Evolutionary conservation across 2,888 invertebrate species (phyloP), one percentile per base, ranked within the genome.

Genomic region (Andrena dorsata): DNA sequence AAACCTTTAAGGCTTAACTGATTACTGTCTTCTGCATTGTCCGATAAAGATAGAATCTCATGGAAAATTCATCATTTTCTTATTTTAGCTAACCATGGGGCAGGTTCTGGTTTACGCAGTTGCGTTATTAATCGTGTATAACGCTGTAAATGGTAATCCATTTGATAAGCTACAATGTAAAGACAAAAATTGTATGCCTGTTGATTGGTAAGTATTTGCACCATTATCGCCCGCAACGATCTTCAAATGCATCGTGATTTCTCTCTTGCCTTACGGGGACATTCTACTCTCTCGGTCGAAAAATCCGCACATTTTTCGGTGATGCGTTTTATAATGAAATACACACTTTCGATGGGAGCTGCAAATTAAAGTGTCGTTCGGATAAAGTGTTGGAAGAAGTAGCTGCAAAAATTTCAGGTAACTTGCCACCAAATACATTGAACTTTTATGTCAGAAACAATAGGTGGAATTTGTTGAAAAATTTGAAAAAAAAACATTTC

Each of bases 191-290:
- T 96, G 96, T 73, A 94, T 95, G 76, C 94, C 95, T 13, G 96
- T 97, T 8, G 97, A 97, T 93, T 97, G 97, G 97, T 97, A 94
- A 95, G 95, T 83, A 30, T 61, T 51, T 65, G 1, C 5, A 13
- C 32, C 65, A 8, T 71, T 32, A 3, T 32, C n/a, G 2, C 4
- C 26, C 7, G 47, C 1, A 58, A 58, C 16, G 28, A 41, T 51
- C 2, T 10, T 26, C 13, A 8, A 28, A 20, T 10, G 13, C 16
- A 8, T 1, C 3, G 10, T 2, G 3, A 13, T 76, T 65, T 49
- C 6, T 13, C 8, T 5, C 16, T 16, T 5, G 26, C 41, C 2
- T 63, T 8, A 3, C 1, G 6, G 7, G 26, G 26, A 26, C n/a
- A n/a, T n/a, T n/a, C n/a, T n/a, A n/a, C n/a, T n/a, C n/a, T n/a